Conservation (phyloP, 2,797 vertebrate genomes). For the Sciurus carolinensis region DNA sequence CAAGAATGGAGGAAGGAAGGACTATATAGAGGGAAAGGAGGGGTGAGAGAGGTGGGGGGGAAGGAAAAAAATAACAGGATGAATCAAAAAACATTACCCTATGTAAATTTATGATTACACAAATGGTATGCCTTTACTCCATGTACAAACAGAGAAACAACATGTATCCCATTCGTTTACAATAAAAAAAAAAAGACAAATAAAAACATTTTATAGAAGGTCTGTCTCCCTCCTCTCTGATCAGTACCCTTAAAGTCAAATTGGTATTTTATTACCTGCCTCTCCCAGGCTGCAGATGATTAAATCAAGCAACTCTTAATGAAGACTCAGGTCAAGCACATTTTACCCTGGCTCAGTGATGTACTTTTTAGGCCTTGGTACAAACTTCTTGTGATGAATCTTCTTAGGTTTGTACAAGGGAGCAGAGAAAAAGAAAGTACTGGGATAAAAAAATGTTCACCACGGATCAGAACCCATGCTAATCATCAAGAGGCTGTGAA, state of each 20-base stretch:
- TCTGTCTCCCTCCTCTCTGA: not conserved
- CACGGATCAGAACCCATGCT: slow-evolving; percentile 18
- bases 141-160: no score
- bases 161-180: no score
- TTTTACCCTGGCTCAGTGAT: slow-evolving; percentile 32
- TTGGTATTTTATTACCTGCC: slow-evolving; percentile 49
- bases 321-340: slow-evolving; percentile 36
- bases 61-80: no score
- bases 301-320: slow-evolving; percentile 47
- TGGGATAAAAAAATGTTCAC: not conserved
- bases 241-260: slow-evolving; percentile 41
- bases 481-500: slow-evolving; percentile 45
- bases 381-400: not conserved
- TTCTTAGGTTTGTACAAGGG: slow-evolving; percentile 37
- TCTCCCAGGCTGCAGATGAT: not conserved
- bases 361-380: slow-evolving; percentile 20
- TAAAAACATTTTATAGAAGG: not conserved
- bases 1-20: no score
- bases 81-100: no score
- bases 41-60: no score
- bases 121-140: no score
- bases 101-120: no score
- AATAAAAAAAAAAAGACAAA: slow-evolving; percentile 2
- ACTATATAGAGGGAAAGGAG: no score
- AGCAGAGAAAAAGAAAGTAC: not conserved